Base-by-base conservation (phyloP, 1,140 invertebrate genomes). In the Drosophila bipectinata region DNA sequence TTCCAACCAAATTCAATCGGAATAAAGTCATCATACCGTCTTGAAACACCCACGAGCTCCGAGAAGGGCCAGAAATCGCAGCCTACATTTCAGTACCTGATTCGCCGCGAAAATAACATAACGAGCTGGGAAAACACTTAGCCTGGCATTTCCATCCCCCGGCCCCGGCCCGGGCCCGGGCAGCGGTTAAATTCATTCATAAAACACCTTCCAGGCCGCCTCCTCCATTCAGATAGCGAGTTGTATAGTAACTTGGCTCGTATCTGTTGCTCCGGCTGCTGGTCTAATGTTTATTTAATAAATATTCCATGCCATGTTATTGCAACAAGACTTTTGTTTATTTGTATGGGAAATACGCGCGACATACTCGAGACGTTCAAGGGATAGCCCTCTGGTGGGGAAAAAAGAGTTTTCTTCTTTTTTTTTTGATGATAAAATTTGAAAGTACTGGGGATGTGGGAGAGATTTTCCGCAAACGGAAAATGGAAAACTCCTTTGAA, bases 281-380 rank as follows among this genome's bases (percentile, higher is more conserved):
- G 81, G 77, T 78, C 78, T 82, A 82, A 82, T 85, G 82, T 85
- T 85, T 85, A 88, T 82, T 85, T 87, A 82, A 85, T 87, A 85
- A 85, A 85, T 85, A 85, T 87, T 82, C 82, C 59, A 44, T 72
- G 78, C 74, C 78, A 82, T 85, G 82, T 85, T 85, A 82, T 85
- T 78, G 55, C 74, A 87, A 87, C 82, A 78, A 85, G 82, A 87
- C 74, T 72, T 69, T 81, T 87, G 82, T 85, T 85, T 85, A 87
- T 85, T 85, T 85, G 74, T 72, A 61, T 78, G 83, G 57, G 69
- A 81, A 87, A 87, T 87, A 81, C 78, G 74, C 74, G 79, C 82
- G 82, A 85, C 82, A 85, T 79, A 81, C 83, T 85, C 64, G 74
- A 85, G 82, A 87, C 64, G 63, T 47, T 52, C 47, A 47, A 51